phyloP scores from a whole-genome alignment of 2,888 invertebrate genomes.

The Phlogophora meticulosa region DNA sequence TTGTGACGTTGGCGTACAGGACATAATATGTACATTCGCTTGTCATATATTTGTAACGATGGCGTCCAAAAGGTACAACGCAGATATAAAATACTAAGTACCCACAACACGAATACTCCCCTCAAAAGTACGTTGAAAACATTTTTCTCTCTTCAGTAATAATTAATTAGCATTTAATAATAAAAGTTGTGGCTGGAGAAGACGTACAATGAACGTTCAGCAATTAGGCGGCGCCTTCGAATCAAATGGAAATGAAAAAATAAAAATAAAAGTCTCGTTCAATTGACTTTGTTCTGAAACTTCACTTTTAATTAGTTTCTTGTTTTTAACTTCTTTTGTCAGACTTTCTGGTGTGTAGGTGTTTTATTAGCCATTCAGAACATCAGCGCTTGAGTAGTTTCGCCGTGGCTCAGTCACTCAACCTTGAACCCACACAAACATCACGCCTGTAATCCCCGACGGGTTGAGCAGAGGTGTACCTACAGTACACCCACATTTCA shows the following conservation, averaged over 20 bases:
- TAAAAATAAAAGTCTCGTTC: constrained; percentile 25
- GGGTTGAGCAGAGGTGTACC: no score
- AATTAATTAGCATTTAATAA: constrained; percentile 66
- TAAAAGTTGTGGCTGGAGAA: constrained; percentile 62
- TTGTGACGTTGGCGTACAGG: no score
- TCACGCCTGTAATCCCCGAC: no score
- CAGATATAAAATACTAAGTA: constrained; percentile 6
- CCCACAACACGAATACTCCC: background rate
- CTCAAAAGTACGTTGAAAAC: constrained; percentile 1
- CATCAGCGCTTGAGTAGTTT: no score
- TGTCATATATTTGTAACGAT: no score
- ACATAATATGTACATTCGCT: no score
- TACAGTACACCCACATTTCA: no score
- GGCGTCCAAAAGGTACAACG: no score
- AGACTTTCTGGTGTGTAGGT: constrained; percentile 18
- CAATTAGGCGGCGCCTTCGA: constrained; percentile 53
- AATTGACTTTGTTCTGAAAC: constrained; percentile 38
- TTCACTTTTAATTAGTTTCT: constrained; percentile 57
- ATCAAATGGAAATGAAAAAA: constrained; percentile 51
- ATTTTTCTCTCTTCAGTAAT: constrained; percentile 29
- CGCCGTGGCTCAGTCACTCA: no score
- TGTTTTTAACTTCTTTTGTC: constrained; percentile 10
- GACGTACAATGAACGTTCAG: constrained; percentile 58
- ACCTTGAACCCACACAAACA: no score
- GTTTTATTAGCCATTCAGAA: constrained; percentile 13